Evolutionary conservation across 2,888 invertebrate species (phyloP).

Genomic region (Tenthredo mesomela): DNA sequence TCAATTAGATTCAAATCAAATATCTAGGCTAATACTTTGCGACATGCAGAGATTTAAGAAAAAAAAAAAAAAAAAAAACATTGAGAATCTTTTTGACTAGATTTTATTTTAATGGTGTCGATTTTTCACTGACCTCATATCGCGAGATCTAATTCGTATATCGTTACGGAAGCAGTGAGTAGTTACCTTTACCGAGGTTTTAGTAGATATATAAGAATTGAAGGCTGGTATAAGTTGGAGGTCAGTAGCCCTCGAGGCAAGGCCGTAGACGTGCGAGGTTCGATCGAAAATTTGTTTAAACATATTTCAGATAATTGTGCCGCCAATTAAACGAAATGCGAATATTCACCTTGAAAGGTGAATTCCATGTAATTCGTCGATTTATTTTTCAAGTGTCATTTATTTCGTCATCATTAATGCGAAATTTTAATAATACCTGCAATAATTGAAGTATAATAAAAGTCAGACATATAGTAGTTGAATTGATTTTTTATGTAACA

Average conservation of each 20-base stretch:
- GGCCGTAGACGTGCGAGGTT: conserved; percentile 28
- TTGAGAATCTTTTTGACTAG: background rate
- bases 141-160: background rate
- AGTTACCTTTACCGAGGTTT: conserved; percentile 34
- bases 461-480: background rate
- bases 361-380: background rate
- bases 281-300: conserved; percentile 2
- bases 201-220: background rate
- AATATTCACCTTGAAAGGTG: conserved; percentile 39
- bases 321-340: background rate
- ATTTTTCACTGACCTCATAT: background rate
- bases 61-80: background rate
- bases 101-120: background rate
- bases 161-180: conserved; percentile 12
- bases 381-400: background rate
- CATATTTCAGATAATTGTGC: conserved; percentile 9
- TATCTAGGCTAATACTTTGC: background rate
- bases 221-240: conserved; percentile 35
- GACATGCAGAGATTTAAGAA: background rate
- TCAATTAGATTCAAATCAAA: background rate
- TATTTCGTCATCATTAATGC: background rate
- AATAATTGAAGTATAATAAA: background rate
- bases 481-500: background rate
- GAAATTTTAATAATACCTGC: background rate
- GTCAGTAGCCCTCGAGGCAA: conserved; percentile 47